Conservation (phyloP, 2,888 invertebrate genomes). For the Halocaridina rubra region DNA sequence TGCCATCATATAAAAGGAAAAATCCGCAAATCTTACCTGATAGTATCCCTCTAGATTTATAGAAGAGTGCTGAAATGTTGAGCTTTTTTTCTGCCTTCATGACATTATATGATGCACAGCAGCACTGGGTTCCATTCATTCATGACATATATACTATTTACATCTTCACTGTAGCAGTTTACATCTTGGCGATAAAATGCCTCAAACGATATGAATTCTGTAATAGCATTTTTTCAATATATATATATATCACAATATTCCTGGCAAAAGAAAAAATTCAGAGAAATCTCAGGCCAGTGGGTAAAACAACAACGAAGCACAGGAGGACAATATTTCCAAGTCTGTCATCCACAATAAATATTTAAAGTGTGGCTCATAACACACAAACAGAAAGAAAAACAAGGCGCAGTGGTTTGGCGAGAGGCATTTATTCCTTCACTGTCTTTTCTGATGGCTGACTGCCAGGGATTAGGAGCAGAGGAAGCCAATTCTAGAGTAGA, state of each 20-base stretch:
- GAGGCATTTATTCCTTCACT: not conserved
- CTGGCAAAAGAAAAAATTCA: not conserved
- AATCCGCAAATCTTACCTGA: not conserved
- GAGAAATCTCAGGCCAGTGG: not conserved
- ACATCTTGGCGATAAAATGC: not conserved
- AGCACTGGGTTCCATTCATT: not conserved
- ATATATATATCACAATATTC: not conserved
- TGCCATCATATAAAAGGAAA: not conserved
- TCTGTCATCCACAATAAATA: too few species aligned
- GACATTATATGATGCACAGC: not conserved
- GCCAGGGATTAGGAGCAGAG: not conserved
- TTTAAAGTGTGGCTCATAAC: too few species aligned
- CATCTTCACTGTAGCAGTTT: not conserved
- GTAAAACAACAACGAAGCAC: not conserved
- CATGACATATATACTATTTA: not conserved
- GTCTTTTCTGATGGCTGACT: not conserved
- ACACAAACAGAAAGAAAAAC: too few species aligned
- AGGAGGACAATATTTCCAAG: too few species aligned
- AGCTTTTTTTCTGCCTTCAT: not conserved
- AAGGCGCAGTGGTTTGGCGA: not conserved
- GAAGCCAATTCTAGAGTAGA: constrained; percentile 69
- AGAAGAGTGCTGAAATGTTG: not conserved
- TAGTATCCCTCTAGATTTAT: not conserved
- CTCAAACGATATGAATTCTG: not conserved
- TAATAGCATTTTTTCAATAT: not conserved